phyloP scores from a whole-genome alignment of 1,140 invertebrate species.

The Nebria ingens region DNA sequence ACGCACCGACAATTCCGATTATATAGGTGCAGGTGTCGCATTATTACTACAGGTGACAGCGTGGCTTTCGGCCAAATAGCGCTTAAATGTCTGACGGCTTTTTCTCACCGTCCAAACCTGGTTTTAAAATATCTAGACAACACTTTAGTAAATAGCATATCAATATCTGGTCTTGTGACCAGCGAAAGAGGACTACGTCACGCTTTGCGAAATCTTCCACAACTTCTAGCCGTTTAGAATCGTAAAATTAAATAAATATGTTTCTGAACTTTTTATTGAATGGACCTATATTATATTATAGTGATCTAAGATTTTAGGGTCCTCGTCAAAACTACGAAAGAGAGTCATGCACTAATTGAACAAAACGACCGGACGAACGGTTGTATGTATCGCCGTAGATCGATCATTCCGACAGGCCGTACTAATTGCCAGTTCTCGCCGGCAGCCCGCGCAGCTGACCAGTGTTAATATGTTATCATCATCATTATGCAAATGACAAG shows the following conservation, averaged over 20 bases:
- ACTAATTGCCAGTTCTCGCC: conserved; percentile 9
- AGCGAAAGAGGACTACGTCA: too few species aligned
- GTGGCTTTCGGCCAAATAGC: background rate
- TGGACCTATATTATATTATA: too few species aligned
- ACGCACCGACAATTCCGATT: conserved; percentile 1
- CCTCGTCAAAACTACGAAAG: too few species aligned
- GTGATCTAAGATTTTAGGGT: too few species aligned
- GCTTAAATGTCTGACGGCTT: background rate
- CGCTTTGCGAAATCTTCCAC: too few species aligned
- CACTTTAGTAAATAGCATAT: too few species aligned
- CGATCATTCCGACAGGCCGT: background rate
- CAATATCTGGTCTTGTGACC: too few species aligned
- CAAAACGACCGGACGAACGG: conserved; percentile 10
- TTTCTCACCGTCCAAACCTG: background rate
- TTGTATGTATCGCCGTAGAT: background rate
- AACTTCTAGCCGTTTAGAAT: too few species aligned
- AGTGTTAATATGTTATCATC: conserved; percentile 18
- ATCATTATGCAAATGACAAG: conserved; percentile 18
- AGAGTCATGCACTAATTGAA: conserved; percentile 16
- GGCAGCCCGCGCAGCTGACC: conserved; percentile 15
- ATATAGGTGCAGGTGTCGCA: background rate
- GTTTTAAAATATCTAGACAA: too few species aligned
- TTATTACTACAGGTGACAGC: background rate
- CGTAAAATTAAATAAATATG: too few species aligned
- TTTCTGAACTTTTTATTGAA: too few species aligned